Evolutionary conservation across 2,797 vertebrate species (phyloP).

Genomic region (Hoplostethus mediterraneus): DNA sequence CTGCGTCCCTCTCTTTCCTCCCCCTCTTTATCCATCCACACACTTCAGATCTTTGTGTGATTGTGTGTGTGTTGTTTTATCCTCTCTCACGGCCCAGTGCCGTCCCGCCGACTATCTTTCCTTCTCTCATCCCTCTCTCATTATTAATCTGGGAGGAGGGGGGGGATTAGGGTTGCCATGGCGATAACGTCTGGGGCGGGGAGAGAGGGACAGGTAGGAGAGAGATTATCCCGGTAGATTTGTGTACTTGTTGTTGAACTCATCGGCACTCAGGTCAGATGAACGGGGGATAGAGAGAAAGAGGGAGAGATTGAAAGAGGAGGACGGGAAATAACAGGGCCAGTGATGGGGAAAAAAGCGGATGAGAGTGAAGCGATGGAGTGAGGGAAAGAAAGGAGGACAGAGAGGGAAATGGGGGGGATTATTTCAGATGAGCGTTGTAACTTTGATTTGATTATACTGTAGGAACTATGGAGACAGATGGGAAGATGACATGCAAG

Average conservation of each 20-base stretch:
- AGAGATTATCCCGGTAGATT: constrained; percentile 73
- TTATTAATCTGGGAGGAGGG: constrained; percentile 66
- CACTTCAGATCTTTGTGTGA: constrained; percentile 16
- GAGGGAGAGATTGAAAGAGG: constrained; percentile 2
- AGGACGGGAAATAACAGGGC: not conserved
- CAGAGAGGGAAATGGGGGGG: constrained; percentile 3
- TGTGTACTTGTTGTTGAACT: constrained; percentile 46
- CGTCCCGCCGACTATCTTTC: constrained; percentile 11
- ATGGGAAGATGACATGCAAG: constrained; percentile 34
- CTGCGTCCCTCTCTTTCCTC: not conserved
- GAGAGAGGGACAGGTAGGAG: constrained; percentile 51
- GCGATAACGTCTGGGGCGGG: constrained; percentile 1
- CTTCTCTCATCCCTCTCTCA: constrained; percentile 61
- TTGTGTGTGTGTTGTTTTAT: not conserved
- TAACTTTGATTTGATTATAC: constrained; percentile 19
- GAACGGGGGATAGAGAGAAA: constrained; percentile 31
- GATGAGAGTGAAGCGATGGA: not conserved
- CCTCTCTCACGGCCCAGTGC: constrained; percentile 12
- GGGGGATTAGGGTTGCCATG: constrained; percentile 61
- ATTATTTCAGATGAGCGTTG: constrained; percentile 39
- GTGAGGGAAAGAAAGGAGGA: not conserved
- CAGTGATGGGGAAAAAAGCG: not conserved
- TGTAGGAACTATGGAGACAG: constrained; percentile 30
- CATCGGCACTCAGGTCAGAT: constrained; percentile 52
- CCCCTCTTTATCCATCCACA: constrained; percentile 16